phyloP scores from a whole-genome alignment of 2,113 vertebrate species.

The Mormyrus iriodes region DNA sequence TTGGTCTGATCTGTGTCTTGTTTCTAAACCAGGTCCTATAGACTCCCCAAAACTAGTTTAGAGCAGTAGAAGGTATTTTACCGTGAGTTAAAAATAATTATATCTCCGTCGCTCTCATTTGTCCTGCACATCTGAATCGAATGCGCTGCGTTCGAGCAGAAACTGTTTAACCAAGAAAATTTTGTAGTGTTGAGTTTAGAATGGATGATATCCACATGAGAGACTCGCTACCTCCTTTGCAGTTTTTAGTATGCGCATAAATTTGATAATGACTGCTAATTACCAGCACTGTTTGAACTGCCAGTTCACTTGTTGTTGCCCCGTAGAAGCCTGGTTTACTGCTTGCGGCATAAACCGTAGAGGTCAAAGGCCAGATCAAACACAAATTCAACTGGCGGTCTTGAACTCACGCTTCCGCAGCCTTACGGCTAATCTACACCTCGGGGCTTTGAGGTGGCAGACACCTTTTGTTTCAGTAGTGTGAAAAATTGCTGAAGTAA shows the following conservation, averaged over 20 bases:
- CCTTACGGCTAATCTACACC: not conserved
- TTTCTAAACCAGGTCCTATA: not conserved
- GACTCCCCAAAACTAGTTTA: not conserved
- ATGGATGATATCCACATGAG: not conserved
- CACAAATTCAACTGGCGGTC: not conserved
- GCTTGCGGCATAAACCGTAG: not conserved
- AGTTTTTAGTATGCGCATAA: not conserved
- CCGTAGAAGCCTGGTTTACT: not conserved
- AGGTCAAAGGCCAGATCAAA: not conserved
- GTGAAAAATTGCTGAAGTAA: not conserved
- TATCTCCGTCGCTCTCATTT: not conserved
- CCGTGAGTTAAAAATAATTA: not conserved
- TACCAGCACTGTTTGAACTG: not conserved
- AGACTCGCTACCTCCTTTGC: not conserved
- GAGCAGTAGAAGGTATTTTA: not conserved
- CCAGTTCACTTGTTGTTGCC: not conserved
- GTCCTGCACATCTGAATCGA: not conserved
- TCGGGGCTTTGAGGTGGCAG: not conserved
- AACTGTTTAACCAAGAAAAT: not conserved
- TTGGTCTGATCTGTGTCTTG: not conserved
- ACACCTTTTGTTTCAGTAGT: not conserved
- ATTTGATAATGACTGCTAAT: conserved; percentile 1
- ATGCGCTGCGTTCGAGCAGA: not conserved
- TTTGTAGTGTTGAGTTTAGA: not conserved
- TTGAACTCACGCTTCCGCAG: not conserved